Conservation (phyloP, 2,888 invertebrate species). For the Bursaphelenchus okinawaensis region DNA sequence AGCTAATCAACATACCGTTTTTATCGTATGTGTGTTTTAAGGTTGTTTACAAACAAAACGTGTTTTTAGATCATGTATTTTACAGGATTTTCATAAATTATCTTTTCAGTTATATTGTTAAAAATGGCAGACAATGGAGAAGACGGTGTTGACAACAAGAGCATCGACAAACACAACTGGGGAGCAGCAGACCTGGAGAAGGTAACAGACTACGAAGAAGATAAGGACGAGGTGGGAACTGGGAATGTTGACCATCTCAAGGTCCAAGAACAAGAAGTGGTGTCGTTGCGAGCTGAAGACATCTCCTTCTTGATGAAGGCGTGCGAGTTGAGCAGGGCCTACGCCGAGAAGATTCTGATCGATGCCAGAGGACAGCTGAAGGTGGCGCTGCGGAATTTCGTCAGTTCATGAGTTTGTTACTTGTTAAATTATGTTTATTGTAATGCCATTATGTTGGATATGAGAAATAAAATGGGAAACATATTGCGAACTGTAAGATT, state of each 20-base stretch:
- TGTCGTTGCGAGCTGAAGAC: constrained; percentile 3
- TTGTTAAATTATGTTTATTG: neutral
- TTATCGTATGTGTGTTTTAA: no score
- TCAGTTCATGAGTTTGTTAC: neutral
- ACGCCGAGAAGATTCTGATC: constrained; percentile 8
- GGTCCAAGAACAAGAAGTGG: neutral
- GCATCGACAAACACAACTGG: constrained; percentile 41
- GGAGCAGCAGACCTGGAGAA: constrained; percentile 44
- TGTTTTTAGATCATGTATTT: no score
- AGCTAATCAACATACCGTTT: no score
- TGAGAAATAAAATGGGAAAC: neutral
- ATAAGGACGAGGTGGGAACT: constrained; percentile 30
- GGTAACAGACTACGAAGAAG: constrained; percentile 37
- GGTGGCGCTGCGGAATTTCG: neutral
- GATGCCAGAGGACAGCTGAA: constrained; percentile 4
- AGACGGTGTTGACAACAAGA: constrained; percentile 30
- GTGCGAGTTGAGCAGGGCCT: neutral
- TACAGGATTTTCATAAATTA: neutral
- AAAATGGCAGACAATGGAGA: constrained; percentile 23
- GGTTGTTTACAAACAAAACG: no score
- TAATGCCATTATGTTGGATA: neutral
- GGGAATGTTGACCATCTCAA: constrained; percentile 9
- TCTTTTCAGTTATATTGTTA: neutral
- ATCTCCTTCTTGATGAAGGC: neutral
- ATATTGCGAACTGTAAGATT: neutral